phyloP scores from a whole-genome alignment of 2,888 invertebrate genomes.

The Andrena flavipes region DNA sequence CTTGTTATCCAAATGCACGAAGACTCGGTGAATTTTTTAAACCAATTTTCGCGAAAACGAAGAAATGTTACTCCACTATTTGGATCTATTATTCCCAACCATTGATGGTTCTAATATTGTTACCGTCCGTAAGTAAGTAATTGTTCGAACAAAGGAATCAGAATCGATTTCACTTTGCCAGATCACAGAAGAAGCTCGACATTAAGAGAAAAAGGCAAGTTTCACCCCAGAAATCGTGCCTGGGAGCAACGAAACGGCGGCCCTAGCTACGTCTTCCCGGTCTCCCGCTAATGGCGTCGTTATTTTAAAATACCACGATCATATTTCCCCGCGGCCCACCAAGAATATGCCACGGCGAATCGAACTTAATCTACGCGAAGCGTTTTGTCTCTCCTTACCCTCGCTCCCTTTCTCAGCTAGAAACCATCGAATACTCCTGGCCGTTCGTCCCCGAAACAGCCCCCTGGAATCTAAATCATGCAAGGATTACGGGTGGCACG shows the following conservation, averaged over 20 bases:
- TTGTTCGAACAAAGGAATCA: neutral
- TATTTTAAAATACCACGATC: conserved; percentile 84
- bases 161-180: conserved; percentile 3
- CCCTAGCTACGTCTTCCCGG: conserved; percentile 76
- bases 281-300: conserved; percentile 83
- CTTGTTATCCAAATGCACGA: too few relatives aligned
- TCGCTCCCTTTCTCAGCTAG: neutral
- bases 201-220: conserved; percentile 30
- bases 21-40: too few relatives aligned
- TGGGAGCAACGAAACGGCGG: conserved; percentile 42
- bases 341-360: conserved; percentile 80
- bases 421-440: conserved; percentile 46
- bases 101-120: too few relatives aligned
- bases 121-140: neutral
- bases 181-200: neutral
- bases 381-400: conserved; percentile 65
- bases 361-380: conserved; percentile 80
- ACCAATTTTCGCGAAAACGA: too few relatives aligned
- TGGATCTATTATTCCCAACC: too few relatives aligned
- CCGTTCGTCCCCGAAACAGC: conserved; percentile 64
- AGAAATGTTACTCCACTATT: too few relatives aligned
- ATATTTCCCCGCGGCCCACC: conserved; percentile 76
- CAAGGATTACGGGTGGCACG: conserved; percentile 78
- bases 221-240: conserved; percentile 62
- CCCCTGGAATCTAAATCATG: conserved; percentile 82